Evolutionary conservation across 2,113 vertebrate genomes (phyloP).

Genomic region (Emydocephalus ijimae): DNA sequence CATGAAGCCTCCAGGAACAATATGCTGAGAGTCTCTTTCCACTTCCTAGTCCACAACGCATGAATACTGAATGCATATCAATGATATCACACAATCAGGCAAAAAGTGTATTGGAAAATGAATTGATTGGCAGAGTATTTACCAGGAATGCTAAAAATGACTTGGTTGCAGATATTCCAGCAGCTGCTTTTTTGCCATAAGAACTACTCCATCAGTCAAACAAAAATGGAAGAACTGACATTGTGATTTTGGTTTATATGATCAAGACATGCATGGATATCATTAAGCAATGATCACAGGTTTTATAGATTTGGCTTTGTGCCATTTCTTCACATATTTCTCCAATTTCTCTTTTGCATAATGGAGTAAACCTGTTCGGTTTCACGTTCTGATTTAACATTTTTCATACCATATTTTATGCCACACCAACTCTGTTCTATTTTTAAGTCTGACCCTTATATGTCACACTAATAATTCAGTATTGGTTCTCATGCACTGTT

Average conservation of each 20-base stretch:
- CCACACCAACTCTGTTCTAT: not conserved
- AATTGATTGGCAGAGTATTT: not conserved
- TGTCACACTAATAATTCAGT: not conserved
- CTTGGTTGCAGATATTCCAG: not conserved
- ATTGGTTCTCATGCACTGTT: not conserved
- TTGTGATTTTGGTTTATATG: not conserved
- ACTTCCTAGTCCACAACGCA: no score
- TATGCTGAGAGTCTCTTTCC: not conserved
- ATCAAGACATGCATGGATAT: not conserved
- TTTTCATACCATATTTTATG: not conserved
- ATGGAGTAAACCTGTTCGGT: not conserved
- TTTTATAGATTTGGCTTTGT: not conserved
- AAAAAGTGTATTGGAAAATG: not conserved
- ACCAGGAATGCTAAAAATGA: not conserved
- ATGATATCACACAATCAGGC: not conserved
- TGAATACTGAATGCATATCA: not conserved
- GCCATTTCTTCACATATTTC: not conserved
- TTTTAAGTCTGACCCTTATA: not conserved
- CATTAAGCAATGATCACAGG: not conserved
- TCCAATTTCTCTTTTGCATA: not conserved
- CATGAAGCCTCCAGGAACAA: not conserved
- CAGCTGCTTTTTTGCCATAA: not conserved
- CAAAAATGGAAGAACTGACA: not conserved
- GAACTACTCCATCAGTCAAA: not conserved
- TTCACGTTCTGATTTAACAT: not conserved